Evolutionary conservation across 1,140 invertebrate genomes (phyloP).

Genomic region (Polypedilum vanderplanki): DNA sequence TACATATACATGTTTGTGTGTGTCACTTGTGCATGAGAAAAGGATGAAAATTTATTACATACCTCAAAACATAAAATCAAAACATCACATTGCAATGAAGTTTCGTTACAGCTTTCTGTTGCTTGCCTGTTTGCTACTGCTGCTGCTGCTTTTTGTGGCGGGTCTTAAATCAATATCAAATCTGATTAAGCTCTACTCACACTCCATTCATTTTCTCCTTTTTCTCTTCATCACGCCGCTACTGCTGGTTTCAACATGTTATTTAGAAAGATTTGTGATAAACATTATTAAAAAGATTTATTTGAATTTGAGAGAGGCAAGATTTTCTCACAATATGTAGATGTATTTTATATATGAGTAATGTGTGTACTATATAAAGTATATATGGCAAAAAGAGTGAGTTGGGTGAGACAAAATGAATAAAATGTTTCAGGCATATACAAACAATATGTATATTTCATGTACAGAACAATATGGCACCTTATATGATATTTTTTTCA

Average conservation of each 20-base stretch:
- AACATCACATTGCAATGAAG: slow-evolving; percentile 17
- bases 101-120: background rate
- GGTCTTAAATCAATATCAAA: slow-evolving; percentile 22
- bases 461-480: slow-evolving; percentile 1
- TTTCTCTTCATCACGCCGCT: background rate
- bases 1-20: background rate
- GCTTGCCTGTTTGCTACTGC: background rate
- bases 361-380: background rate
- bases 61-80: slow-evolving; percentile 13
- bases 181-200: slow-evolving; percentile 16
- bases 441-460: background rate
- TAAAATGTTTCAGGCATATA: background rate
- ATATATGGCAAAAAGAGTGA: background rate
- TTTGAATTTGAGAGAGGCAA: background rate
- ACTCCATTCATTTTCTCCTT: background rate
- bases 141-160: background rate
- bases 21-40: background rate
- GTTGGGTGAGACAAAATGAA: background rate
- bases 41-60: slow-evolving; percentile 15
- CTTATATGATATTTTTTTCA: background rate
- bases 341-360: background rate
- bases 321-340: background rate
- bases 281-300: slow-evolving; percentile 27
- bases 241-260: slow-evolving; percentile 17
- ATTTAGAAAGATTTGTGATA: slow-evolving; percentile 24